Evolutionary conservation across 2,797 vertebrate species (phyloP).

Genomic region (Platyrinchus mystaceus): DNA sequence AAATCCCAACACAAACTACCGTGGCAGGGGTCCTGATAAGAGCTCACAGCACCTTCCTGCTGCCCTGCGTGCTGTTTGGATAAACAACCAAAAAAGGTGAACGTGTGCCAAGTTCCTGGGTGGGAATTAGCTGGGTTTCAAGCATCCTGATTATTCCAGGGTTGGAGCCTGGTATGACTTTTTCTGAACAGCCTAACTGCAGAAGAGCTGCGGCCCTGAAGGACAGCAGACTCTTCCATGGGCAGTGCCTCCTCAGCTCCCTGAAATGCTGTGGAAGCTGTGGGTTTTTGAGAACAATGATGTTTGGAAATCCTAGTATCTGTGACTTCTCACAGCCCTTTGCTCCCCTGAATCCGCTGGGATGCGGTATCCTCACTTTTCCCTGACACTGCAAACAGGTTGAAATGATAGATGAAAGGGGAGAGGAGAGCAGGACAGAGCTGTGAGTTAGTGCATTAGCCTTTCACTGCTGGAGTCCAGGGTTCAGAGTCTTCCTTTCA

Average conservation of each 20-base stretch:
- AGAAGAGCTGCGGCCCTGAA: neutral
- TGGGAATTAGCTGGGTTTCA: neutral
- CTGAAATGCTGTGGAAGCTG: neutral
- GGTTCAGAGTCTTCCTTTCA: constrained; percentile 3
- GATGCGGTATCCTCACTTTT: neutral
- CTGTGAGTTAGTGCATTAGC: neutral
- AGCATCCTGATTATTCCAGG: neutral
- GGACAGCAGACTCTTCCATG: neutral
- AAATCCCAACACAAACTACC: neutral
- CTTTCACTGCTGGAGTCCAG: neutral
- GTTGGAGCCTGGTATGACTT: neutral
- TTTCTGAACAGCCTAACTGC: neutral
- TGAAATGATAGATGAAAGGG: constrained; percentile 25
- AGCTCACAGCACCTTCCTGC: neutral
- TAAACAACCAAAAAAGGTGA: neutral
- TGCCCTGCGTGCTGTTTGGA: neutral
- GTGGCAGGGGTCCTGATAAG: neutral
- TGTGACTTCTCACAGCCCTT: neutral
- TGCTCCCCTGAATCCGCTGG: neutral
- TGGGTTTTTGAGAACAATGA: neutral
- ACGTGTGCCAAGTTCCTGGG: neutral
- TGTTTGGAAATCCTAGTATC: neutral
- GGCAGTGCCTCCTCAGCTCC: rapidly evolving
- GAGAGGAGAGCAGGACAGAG: neutral
- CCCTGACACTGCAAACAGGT: constrained; percentile 33